Base-by-base conservation (phyloP, 2,113 vertebrate species). In the Oryzias woworae region DNA sequence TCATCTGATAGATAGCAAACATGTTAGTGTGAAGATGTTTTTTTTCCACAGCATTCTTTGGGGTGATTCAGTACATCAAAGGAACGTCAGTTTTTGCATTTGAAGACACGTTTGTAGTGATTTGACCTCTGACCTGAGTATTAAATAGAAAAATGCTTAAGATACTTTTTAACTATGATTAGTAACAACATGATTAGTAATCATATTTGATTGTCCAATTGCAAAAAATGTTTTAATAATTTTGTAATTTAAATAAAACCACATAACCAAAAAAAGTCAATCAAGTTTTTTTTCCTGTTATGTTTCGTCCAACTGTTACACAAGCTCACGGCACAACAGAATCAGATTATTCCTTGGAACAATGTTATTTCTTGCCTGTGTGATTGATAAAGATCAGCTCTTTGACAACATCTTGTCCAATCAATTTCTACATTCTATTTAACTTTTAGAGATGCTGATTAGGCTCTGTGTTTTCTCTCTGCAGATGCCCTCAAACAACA, bases 1-100 rank as follows among this genome's bases (percentile, higher is more conserved):
- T 92, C 88, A 91, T 92, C 88, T 91, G 89, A 90, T 84, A 88
- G 83, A 83, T 90, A 84, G 83, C 88, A 90, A 93, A 81, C 68
- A 53, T 73, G 80, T 76, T 80, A 87, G 85, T 89, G 86, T 77
- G 83, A 81, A 81, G 81, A 82, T 90, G 82, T 91, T 90, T 88
- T 84, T 92, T 84, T 92, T 86, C 91, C 91, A 83, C 80, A 87
- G 78, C 81, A 84, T 84, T 81, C 76, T 66, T 70, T 78, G 76
- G 66, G 64, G 85, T 83, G 78, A 81, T 72, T 83, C 26, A 36
- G 8, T 36, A 12, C 10, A 73, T 76, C 60, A 71, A 73, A 70
- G 80, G 45, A 83, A 84, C 65, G 59, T 22, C 15, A 41, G 45
- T 53, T 62, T 77, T 69, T 22, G 18, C 56, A 58, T 47, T 13